These are phyloP conservation scores for Catharus bicknelli DNA, from an alignment of 2,113 vertebrate genomes.

Conservation along the genomic window DNA sequence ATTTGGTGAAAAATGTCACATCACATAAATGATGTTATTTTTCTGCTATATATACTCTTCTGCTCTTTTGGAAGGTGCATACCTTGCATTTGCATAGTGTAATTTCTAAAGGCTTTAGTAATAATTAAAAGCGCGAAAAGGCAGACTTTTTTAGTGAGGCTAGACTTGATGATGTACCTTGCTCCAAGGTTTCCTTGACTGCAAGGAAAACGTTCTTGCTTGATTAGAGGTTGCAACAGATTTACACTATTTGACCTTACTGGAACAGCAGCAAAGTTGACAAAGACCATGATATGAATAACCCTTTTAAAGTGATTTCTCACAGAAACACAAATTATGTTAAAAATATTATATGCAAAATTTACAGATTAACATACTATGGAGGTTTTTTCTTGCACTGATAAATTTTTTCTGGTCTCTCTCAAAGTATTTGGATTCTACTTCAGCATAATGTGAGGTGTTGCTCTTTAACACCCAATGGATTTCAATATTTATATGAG, in stretches of 20 bases:
- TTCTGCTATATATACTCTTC: neutral
- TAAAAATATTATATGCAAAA: neutral
- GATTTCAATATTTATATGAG: neutral
- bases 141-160: neutral
- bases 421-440: neutral
- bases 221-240: neutral
- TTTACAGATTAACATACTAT: neutral
- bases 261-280: neutral
- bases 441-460: neutral
- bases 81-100: neutral
- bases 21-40: neutral
- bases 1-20: neutral
- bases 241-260: neutral
- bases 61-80: neutral
- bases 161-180: neutral
- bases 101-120: neutral
- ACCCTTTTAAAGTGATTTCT: neutral
- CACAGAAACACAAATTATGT: neutral
- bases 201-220: neutral
- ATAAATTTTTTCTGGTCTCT: neutral
- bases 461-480: neutral
- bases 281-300: neutral
- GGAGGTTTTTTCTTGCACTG: accelerated
- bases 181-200: neutral
- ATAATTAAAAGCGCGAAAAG: neutral